These are phyloP conservation scores for Rhagonycha fulva DNA, from an alignment of 2,888 invertebrate genomes.

Conservation along the genomic window DNA sequence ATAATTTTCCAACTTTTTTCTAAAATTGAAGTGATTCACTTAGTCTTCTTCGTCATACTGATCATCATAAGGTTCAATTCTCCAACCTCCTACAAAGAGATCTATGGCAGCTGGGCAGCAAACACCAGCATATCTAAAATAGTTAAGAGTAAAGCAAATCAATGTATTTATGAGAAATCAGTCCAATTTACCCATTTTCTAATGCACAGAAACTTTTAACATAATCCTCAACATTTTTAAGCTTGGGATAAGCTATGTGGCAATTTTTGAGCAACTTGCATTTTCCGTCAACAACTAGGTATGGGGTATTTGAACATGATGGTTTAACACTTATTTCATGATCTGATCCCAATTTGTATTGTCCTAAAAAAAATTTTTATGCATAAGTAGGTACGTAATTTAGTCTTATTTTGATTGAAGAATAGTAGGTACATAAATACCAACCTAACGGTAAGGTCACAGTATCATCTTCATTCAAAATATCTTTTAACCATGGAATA, in stretches of 20 bases:
- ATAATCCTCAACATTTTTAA: neutral
- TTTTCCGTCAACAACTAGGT: neutral
- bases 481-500: conserved; percentile 10
- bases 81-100: too few relatives aligned
- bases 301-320: neutral
- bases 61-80: too few relatives aligned
- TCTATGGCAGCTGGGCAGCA: neutral
- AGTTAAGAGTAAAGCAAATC: neutral
- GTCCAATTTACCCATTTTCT: neutral
- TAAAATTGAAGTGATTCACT: too few relatives aligned
- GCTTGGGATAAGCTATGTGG: neutral
- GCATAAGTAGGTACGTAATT: too few relatives aligned
- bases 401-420: too few relatives aligned
- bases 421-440: too few relatives aligned
- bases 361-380: too few relatives aligned
- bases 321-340: neutral
- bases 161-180: neutral
- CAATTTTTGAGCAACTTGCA: too few relatives aligned
- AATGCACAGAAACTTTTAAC: neutral
- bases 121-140: neutral
- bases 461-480: conserved; percentile 5
- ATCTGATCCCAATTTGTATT: neutral
- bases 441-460: conserved; percentile 6
- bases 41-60: too few relatives aligned
- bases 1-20: too few relatives aligned